Evolutionary conservation across 2,888 invertebrate species (phyloP), one percentile per base, ranked within the genome.

Genomic region (Tachystola acroxantha): DNA sequence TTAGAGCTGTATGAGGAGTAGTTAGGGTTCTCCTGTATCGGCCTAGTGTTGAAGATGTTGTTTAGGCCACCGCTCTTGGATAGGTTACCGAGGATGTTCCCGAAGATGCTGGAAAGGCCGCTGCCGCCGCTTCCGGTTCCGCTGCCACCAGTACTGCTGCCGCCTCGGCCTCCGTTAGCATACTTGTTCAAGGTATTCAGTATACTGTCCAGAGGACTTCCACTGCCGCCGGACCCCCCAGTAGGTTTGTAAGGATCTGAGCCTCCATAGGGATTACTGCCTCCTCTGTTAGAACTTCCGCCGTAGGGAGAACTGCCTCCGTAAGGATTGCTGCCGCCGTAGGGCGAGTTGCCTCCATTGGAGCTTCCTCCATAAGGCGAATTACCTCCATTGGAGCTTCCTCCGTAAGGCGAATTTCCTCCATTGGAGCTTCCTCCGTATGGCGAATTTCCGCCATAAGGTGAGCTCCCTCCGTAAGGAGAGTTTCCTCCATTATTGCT

Each of bases 21-120:
- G 52, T 74, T 79, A 10, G 86, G 87, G 45, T 86, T 87, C 53
- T 80, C 78, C 65, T 72, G 66, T 13, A 87, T 75, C 0, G 88
- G 88, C 39, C 88, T 64, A 26, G 87, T 85, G 57, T 86, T 82
- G 43, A 79, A 68, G 1, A 79, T 46, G 45, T 62, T 67, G 53
- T 54, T 69, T 29, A 79, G 48, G 37, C 69, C 66, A 40, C 67
- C 81, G 46, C 53, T 73, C 50, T 82, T 85, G 32, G 79, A 68
- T 20, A 84, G 56, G 49, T 75, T 71, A 43, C 72, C 66, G 29
- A 85, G 64, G 34, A 88, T 60, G 49, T 66, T 76, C 13, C 82
- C 73, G 43, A 88, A 70, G 50, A 88, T 75, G 50, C 71, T 79
- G 12, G 79, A 66, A 0, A 86, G 46, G 14, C 73, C 64, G 14